Conservation (phyloP, 2,888 invertebrate species). For the Lepidochrysops patricia region DNA sequence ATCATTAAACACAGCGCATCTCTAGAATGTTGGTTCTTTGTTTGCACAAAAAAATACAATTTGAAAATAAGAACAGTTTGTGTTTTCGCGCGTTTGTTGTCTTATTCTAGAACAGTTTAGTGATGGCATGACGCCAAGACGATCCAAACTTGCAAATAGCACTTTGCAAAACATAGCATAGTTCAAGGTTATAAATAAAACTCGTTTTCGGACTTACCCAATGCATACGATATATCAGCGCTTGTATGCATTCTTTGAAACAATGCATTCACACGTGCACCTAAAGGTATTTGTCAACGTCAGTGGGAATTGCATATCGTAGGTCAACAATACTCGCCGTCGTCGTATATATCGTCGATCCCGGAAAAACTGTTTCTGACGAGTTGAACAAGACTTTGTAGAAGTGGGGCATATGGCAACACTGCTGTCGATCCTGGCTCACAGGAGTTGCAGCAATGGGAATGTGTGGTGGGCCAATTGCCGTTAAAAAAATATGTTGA, state of each 20-base stretch:
- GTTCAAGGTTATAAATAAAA: neutral
- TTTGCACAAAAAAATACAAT: neutral
- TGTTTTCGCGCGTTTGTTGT: slow-evolving; percentile 1
- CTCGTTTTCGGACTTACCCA: neutral
- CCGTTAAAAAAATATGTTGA: no score
- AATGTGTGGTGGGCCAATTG: no score
- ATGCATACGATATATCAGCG: no score
- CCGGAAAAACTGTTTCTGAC: no score
- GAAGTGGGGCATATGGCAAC: no score
- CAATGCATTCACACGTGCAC: neutral
- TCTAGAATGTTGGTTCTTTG: neutral
- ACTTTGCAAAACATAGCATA: neutral
- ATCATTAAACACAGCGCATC: neutral
- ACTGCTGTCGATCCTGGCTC: no score
- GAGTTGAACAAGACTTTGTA: no score
- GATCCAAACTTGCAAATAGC: neutral
- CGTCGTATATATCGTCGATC: no score
- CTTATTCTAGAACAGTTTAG: slow-evolving; percentile 4
- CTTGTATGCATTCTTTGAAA: neutral
- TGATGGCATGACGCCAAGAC: slow-evolving; percentile 4
- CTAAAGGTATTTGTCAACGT: neutral
- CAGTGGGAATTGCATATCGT: no score
- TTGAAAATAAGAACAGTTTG: slow-evolving; percentile 2
- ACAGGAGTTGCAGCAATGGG: no score
- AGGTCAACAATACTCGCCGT: no score